Evolutionary conservation across 2,888 invertebrate species (phyloP).

Genomic region (Philonicus albiceps): DNA sequence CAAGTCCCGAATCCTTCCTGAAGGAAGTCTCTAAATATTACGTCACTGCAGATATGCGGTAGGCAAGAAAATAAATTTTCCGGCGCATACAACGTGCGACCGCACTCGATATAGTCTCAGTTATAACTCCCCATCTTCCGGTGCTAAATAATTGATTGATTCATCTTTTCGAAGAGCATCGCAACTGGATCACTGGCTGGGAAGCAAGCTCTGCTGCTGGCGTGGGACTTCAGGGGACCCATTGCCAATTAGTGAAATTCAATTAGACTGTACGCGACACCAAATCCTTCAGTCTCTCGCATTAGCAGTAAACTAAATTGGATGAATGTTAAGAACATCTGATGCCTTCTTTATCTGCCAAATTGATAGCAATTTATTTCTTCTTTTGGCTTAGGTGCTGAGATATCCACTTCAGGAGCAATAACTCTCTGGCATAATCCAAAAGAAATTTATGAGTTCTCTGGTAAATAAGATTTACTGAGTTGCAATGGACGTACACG

Average conservation of each 20-base stretch:
- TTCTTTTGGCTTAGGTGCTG: conserved; percentile 18
- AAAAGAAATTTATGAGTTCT: not conserved
- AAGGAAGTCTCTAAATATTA: not conserved
- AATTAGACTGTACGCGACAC: conserved; percentile 24
- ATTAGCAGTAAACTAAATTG: conserved; percentile 34
- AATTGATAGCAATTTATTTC: conserved; percentile 26
- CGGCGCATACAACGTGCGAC: not conserved
- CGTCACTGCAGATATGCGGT: conserved; percentile 26
- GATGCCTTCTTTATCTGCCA: conserved; percentile 21
- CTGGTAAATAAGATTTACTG: not conserved
- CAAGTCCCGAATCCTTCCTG: not conserved
- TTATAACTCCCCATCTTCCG: conserved; percentile 3
- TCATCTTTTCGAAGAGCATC: not conserved
- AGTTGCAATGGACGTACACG: not conserved
- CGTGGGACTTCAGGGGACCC: not conserved
- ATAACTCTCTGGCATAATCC: not conserved
- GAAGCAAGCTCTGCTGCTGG: not conserved
- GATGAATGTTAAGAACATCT: conserved; percentile 32
- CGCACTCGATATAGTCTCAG: not conserved
- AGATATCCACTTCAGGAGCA: not conserved
- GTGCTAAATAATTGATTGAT: conserved; percentile 21
- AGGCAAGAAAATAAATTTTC: not conserved
- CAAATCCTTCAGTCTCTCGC: conserved; percentile 21
- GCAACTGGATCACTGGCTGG: not conserved
- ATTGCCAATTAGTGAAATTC: conserved; percentile 27